Evolutionary conservation across 2,113 vertebrate genomes (phyloP), one percentile per base, ranked within the genome.

Genomic region (Haplotaxodon microlepis): DNA sequence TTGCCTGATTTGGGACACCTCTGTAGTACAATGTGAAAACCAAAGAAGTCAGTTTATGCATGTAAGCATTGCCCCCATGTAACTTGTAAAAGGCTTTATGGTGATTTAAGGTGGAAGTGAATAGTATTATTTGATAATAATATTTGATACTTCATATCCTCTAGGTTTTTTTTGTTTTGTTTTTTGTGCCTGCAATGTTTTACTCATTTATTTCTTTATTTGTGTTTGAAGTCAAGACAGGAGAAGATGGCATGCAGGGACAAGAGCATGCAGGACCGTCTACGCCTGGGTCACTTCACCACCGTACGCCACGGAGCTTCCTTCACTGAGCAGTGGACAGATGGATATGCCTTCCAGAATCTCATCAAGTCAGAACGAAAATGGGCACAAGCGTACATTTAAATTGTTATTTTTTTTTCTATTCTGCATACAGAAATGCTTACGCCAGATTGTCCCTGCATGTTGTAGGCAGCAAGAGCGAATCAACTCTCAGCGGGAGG

Each of bases 261-360:
- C 93, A 99, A 99, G 93, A 99, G 98, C 95, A 99, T 99, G 98
- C 98, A 99, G 93, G 98, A 99, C 88, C 97, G 98, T 6, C 94
- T 99, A 83, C 96, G 98, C 71, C 93, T 99, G 89, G 98, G 98
- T 27, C 98, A 99, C 92, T 99, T 99, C 95, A 98, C 98, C 31
- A 99, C 98, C 0, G 98, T 99, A 73, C 96, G 98, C 71, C 98
- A 99, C 0, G 98, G 98, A 11, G 98, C 98, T 2, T 98, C 98
- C 51, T 99, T 99, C 93, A 98, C 97, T 0, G 98, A 99, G 94
- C 98, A 99, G 89, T 99, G 98, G 98, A 99, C 98, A 14, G 98
- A 99, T 90, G 98, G 98, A 83, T 98, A 97, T 42, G 98, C 98
- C 93, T 99, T 99, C 95, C 98, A 99, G 96, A 99, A 99, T 95